Evolutionary conservation across 2,888 invertebrate genomes (phyloP).

Genomic region (Byasa hedistus): DNA sequence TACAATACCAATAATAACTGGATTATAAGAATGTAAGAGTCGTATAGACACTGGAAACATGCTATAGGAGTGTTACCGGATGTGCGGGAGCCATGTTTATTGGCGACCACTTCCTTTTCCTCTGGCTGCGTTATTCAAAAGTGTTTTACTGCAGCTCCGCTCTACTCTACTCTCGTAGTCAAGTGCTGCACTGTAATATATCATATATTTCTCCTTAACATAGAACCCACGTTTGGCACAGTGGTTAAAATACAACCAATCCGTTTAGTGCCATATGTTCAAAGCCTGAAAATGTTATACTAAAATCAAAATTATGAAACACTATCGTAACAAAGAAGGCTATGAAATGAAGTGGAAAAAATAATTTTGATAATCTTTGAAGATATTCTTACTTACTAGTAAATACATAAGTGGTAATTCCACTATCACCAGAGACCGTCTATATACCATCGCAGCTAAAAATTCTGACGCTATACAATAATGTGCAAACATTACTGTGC

Average conservation of each 20-base stretch:
- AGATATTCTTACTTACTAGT: too few species aligned
- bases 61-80: slow-evolving; percentile 8
- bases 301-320: neutral
- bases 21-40: neutral
- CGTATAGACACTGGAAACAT: neutral
- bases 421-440: too few species aligned
- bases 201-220: neutral
- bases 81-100: slow-evolving; percentile 59
- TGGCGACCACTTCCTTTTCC: slow-evolving; percentile 55
- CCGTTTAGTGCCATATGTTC: neutral
- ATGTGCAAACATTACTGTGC: neutral
- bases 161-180: slow-evolving; percentile 44
- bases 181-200: slow-evolving; percentile 24
- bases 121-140: slow-evolving; percentile 61
- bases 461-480: neutral
- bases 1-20: neutral
- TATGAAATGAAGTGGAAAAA: too few species aligned
- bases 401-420: too few species aligned
- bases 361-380: too few species aligned
- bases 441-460: neutral
- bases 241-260: neutral
- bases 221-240: neutral
- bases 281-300: neutral
- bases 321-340: too few species aligned
- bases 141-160: slow-evolving; percentile 57